Base-by-base conservation (phyloP, 2,113 vertebrate species). In the Burhinus bistriatus region DNA sequence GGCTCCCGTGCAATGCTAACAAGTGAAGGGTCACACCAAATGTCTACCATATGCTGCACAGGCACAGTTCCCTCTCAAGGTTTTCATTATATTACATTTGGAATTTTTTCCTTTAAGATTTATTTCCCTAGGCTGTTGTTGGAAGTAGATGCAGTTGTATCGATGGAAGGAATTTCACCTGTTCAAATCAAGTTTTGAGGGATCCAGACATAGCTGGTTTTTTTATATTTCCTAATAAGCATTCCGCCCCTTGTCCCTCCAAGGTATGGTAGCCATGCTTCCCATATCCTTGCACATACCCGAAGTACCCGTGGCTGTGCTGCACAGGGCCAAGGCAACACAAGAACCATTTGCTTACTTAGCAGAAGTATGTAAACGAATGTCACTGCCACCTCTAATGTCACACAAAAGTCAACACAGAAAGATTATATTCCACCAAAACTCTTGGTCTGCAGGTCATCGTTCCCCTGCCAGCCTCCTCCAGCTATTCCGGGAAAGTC, bases 361-460 rank as follows among this genome's bases (percentile, higher is more conserved):
- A 93, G 51, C 54, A 70, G 16, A 91, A 54, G 81, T 55, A 84
- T 91, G 92, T 83, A 94, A 95, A 95, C 83, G 70, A 91, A 97
- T 95, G 93, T 94, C 96, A 95, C 84, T 80, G 68, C 78, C 89
- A 95, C 91, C 91, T 90, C 58, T 90, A 96, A 93, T 90, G 84
- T 96, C 95, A 97, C 36, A 15, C 92, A 70, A 96, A 98, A 97
- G 92, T 97, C 95, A 96, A 97, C 95, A 97, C 51, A 92, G 71
- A 91, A 97, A 96, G 97, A 96, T 97, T 96, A 93, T 95, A 97
- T 94, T 98, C 96, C 96, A 97, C 78, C 83, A 94, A 95, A 95
- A 97, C 69, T 96, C 95, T 97, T 97, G 93, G 82, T 85, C 96
- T 96, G 92, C 83, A 91, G 97, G 97, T 98, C 96, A 97, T 95